phyloP scores from a whole-genome alignment of 2,888 invertebrate genomes.

The Oxytorus armatus region DNA sequence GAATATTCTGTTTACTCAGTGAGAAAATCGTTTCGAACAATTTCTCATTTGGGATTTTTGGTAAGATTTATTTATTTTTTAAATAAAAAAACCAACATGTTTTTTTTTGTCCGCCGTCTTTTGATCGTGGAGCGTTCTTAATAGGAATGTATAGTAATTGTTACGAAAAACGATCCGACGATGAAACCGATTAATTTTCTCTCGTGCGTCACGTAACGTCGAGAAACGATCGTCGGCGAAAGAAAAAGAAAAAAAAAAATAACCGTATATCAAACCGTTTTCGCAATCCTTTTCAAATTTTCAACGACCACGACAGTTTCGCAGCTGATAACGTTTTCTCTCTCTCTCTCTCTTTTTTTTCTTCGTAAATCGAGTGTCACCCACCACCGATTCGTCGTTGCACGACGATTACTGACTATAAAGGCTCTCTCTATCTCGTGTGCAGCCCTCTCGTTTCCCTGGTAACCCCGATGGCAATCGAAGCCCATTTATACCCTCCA shows the following conservation, averaged over 20 bases:
- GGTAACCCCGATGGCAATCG: conserved; percentile 76
- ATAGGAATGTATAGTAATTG: conserved; percentile 22
- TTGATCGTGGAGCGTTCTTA: too few species aligned
- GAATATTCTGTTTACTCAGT: too few species aligned
- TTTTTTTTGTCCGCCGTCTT: too few species aligned
- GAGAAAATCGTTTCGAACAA: too few species aligned
- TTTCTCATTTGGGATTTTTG: too few species aligned
- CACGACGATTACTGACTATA: conserved; percentile 68
- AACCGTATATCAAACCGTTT: conserved; percentile 2
- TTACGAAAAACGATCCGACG: conserved; percentile 21
- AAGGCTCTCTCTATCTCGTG: conserved; percentile 52
- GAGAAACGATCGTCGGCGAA: too few species aligned
- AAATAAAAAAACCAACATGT: too few species aligned
- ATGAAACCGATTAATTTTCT: conserved; percentile 58
- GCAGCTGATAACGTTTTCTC: conserved; percentile 25
- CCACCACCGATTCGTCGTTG: conserved; percentile 64
- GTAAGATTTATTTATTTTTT: too few species aligned
- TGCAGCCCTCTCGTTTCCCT: conserved; percentile 45
- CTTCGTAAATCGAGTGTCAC: conserved; percentile 69
- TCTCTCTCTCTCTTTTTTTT: conserved; percentile 40
- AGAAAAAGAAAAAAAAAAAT: too few species aligned
- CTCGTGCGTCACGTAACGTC: too few species aligned
- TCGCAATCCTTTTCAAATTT: conserved; percentile 41
- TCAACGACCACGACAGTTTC: conserved; percentile 34
- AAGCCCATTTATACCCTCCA: conserved; percentile 77